Percentiles rank a stretch among this genome's conserved stretches.
Conservation (phyloP, 2,797 vertebrate genomes). For the Falco novaeseelandiae region DNA sequence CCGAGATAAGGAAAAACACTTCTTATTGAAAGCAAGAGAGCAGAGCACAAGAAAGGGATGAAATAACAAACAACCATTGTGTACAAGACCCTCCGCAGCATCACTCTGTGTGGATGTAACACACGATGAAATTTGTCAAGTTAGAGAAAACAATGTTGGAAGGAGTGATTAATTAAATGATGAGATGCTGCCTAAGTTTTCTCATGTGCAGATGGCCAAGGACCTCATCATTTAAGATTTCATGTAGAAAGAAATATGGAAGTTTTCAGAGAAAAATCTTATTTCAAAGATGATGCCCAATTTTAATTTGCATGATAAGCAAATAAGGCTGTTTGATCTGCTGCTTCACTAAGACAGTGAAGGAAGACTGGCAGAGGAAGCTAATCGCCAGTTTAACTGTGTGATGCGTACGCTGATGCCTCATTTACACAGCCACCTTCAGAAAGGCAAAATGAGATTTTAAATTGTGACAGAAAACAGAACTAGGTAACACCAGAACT, state of each 20-base stretch:
- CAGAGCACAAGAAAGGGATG: neutral
- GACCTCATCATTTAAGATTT: neutral
- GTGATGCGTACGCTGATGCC: neutral
- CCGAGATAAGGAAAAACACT: neutral
- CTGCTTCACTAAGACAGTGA: neutral
- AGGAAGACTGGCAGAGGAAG: neutral
- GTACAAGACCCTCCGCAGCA: neutral
- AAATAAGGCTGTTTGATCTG: neutral
- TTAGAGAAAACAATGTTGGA: neutral
- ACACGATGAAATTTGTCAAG: neutral
- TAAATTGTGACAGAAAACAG: neutral
- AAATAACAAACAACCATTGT: neutral
- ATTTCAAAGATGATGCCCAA: neutral
- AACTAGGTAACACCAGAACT: neutral
- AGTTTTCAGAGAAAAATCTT: neutral
- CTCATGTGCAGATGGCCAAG: neutral
- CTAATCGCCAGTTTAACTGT: neutral
- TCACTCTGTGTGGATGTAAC: accelerated
- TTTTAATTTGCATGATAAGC: neutral
- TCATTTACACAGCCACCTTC: neutral
- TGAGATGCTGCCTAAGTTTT: accelerated
- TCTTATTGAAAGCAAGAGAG: neutral
- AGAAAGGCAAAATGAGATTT: neutral
- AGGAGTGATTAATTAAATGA: neutral
- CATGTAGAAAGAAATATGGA: neutral